Base-by-base conservation (phyloP, 2,113 vertebrate genomes). In the Mesembrinibis cayennensis region DNA sequence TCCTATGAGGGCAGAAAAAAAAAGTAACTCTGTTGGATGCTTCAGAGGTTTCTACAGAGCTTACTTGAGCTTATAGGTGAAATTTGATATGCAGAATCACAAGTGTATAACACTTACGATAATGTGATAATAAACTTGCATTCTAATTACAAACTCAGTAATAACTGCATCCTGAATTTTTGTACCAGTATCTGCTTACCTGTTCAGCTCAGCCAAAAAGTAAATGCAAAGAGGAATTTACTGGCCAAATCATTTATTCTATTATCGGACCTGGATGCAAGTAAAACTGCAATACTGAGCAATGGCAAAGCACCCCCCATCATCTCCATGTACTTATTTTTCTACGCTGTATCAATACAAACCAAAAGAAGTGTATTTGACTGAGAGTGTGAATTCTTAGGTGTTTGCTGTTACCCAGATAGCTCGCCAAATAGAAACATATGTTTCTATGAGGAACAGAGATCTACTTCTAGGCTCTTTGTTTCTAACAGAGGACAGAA, bases 61-160 rank as follows among this genome's bases (percentile, higher is more conserved):
- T 77, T 72, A 52, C 10, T 15, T 36, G 47, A 73, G 13, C 13
- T 56, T 52, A 19, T 0, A 52, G 7, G 23, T 72, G 44, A 84
- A 81, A 44, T 47, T 1, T 4, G 4, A 65, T 42, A 77, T 8
- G 30, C 19, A 81, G 34, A 76, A 61, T 34, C 47, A 34, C 29
- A 76, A 66, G 12, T 15, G 25, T 1, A 1, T 56, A 50, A 66
- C 12, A 21, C 0, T 4, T n/a, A 62, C 0, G 11, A 50, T 16
- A 65, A 69, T 27, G 14, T 44, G 16, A 29, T 25, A 84, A 94
- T 6, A 49, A 84, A 58, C 6, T 58, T 32, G 6, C 3, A 10
- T 32, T 84, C 26, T 29, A 25, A 59, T 74, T 32, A 76, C 10
- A 80, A 90, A 71, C 29, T 62, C 22, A 44, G 20, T 38, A 72